Base-by-base conservation (phyloP, 1,140 invertebrate genomes). In the Yoshiicerus persimilis region DNA sequence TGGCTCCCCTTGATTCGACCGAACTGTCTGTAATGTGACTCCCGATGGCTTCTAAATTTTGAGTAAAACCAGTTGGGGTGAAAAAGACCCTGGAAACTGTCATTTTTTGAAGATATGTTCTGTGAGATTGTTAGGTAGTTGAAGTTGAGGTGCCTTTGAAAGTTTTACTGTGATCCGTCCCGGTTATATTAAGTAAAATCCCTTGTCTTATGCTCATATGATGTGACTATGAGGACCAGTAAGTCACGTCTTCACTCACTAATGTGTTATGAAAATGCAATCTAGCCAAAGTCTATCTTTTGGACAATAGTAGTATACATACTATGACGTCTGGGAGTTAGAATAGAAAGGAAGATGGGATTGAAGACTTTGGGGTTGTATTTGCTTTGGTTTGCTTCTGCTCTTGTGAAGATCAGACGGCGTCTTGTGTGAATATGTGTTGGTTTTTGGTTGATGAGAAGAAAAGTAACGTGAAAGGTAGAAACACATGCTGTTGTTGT, bases 381-480 rank as follows among this genome's bases (percentile, higher is more conserved):
- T 85, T 25, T 9, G 39, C 25, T 85, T 6, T 25, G 20, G 13
- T 47, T 38, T 39, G 83, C 20, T 20, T 25, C 25, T 25, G 13
- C 23, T 70, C 64, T n/a, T 36, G 16, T 38, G 2, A 39, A 62
- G 87, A 88, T 64, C 75, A 41, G 83, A 88, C 83, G 56, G 38
- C 77, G 80, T 70, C 36, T 83, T 62, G 11, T 86, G 41, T 56
- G 30, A 66, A 56, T n/a, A n/a, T 32, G 32, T 62, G 41, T 23
- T 80, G 75, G 80, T 56, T 16, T 56, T 56, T n/a, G n/a, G 47
- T 56, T 88, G 87, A 88, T 88, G 87, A 86, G 83, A 70, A 88
- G 80, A 64, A 56, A 56, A 77, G 77, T 41, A 87, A 86, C 84
- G 84, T 88, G 87, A 88, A 88, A 88, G 87, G 87, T 88, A 86